Base-by-base conservation (phyloP, 2,113 vertebrate species). In the Gavialis gangeticus region DNA sequence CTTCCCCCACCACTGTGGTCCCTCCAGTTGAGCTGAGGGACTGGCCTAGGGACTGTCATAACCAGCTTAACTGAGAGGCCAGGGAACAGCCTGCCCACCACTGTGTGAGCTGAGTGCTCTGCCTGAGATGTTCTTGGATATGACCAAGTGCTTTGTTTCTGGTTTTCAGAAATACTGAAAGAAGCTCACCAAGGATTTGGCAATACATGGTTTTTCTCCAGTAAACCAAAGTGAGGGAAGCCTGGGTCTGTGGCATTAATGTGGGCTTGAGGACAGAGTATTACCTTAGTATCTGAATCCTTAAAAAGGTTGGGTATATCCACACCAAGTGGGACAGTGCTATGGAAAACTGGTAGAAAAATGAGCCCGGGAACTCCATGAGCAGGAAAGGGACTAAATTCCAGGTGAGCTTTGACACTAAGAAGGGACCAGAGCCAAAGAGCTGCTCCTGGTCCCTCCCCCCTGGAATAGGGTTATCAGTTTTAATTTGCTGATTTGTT, bases 191-290 rank as follows among this genome's bases (percentile, higher is more conserved):
- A 63, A 24, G 56, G 62, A n/a, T 84, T 81, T 84, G 69, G 5
- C 8, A 75, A 73, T 75, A 37, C 12, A 69, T 67, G 46, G 2
- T 6, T 87, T 88, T 82, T 79, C 30, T 55, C 46, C 78, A 30
- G 58, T 27, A 18, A 85, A 12, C 12, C n/a, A 69, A 69, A 69
- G 66, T 58, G 18, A 10, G 27, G n/a, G 16, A 30, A 86, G 28
- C 16, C 75, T 82, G 37, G 73, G 59, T 34, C 59, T 67, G 37
- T 85, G 93, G 30, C 11, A 54, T 12, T 79, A 86, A 88, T 85
- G 62, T 3, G 84, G 4, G 27, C n/a, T 59, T 79, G 28, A 87
- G 75, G 9, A 64, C 1, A 22, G 87, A 76, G 12, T 37, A 28
- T 79, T 76, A 24, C 46, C 46, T 46, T 46, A 46, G 46, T 46